Evolutionary conservation across 2,888 invertebrate genomes (phyloP).

Genomic region (Nemotelus pantherinus): DNA sequence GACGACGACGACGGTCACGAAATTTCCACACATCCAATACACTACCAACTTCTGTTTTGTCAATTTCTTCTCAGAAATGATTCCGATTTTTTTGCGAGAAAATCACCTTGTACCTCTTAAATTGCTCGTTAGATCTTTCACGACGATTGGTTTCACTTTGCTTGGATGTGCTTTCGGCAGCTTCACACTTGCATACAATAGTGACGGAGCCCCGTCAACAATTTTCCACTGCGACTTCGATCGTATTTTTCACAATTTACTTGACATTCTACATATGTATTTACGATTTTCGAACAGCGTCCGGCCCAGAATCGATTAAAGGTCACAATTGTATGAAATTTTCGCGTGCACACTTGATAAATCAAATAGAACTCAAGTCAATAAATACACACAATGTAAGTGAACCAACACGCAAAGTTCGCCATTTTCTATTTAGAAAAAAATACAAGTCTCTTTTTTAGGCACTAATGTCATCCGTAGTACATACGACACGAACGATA

Average conservation of each 20-base stretch:
- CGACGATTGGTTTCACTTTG: background rate
- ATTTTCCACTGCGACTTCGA: slow-evolving; percentile 34
- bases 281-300: background rate
- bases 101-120: background rate
- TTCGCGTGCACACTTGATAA: slow-evolving; percentile 17
- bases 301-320: background rate
- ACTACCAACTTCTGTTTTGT: background rate
- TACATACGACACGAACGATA: background rate
- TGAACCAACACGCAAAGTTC: slow-evolving; percentile 52
- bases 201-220: slow-evolving; percentile 44
- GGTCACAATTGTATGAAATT: slow-evolving; percentile 13
- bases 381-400: slow-evolving; percentile 50
- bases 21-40: slow-evolving; percentile 27
- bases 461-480: slow-evolving; percentile 40
- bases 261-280: slow-evolving; percentile 16
- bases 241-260: slow-evolving; percentile 16
- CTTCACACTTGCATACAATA: slow-evolving; percentile 14
- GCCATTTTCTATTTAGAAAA: slow-evolving; percentile 51
- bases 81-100: slow-evolving; percentile 1
- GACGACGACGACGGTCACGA: background rate
- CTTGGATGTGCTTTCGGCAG: slow-evolving; percentile 15
- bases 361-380: slow-evolving; percentile 48
- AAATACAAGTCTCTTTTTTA: slow-evolving; percentile 42
- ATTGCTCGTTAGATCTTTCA: background rate
- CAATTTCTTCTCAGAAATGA: background rate